Conservation (phyloP, 2,888 invertebrate species). For the Spisula solida region DNA sequence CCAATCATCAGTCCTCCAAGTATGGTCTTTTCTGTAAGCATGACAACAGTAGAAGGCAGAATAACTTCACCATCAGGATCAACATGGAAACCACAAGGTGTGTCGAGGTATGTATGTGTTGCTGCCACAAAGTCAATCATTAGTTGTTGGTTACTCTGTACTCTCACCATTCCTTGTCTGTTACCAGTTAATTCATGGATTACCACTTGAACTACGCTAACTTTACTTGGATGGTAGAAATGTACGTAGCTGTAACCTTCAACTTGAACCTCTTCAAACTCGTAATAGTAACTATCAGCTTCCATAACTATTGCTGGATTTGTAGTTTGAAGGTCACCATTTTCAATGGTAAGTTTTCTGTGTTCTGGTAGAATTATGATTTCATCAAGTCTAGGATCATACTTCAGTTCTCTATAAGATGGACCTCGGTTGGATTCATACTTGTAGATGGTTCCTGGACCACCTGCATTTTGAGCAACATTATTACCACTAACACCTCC, state of each 20-base stretch:
- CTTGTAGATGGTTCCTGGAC: conserved; percentile 81
- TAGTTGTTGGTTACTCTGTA: conserved; percentile 76
- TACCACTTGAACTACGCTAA: conserved; percentile 70
- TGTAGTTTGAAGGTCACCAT: conserved; percentile 69
- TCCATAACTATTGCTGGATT: conserved; percentile 82
- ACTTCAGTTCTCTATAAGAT: conserved; percentile 81
- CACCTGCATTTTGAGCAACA: conserved; percentile 70
- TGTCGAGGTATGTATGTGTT: conserved; percentile 80
- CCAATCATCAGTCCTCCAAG: conserved; percentile 78
- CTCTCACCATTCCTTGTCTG: conserved; percentile 77
- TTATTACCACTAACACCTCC: conserved; percentile 71
- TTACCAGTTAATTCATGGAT: conserved; percentile 82
- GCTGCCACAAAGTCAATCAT: conserved; percentile 77
- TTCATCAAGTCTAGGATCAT: conserved; percentile 77
- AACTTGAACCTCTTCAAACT: conserved; percentile 80
- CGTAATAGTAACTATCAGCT: conserved; percentile 73
- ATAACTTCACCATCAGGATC: conserved; percentile 79
- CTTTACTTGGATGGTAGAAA: conserved; percentile 77
- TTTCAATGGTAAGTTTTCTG: conserved; percentile 76
- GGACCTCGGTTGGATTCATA: conserved; percentile 80
- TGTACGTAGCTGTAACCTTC: conserved; percentile 80
- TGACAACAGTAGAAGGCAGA: conserved; percentile 75
- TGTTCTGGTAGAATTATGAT: conserved; percentile 79
- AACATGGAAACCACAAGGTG: conserved; percentile 81
- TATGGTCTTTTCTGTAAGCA: conserved; percentile 75